Conservation (phyloP, 2,797 vertebrate genomes). For the Sebastes itinus region DNA sequence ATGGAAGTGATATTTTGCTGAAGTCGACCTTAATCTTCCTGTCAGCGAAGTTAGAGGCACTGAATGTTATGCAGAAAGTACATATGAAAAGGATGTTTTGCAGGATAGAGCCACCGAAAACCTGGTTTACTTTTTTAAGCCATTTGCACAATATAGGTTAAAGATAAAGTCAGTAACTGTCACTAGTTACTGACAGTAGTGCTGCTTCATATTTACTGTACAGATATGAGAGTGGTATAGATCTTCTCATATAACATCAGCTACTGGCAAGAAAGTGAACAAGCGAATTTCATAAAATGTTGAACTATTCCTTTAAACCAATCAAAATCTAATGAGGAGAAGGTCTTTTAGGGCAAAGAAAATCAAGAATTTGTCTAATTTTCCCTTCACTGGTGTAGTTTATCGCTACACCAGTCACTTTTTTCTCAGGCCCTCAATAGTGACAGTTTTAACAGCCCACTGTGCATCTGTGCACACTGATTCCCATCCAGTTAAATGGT, state of each 20-base stretch:
- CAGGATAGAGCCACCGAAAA: background rate
- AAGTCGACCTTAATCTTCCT: background rate
- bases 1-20: background rate
- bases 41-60: background rate
- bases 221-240: background rate
- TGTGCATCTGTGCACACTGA: background rate
- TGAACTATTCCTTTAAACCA: background rate
- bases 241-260: background rate
- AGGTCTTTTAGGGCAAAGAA: background rate
- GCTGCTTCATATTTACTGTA: background rate
- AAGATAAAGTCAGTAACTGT: too few relatives aligned
- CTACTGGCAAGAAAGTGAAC: background rate
- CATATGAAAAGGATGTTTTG: background rate
- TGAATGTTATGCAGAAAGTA: background rate
- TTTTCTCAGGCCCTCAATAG: background rate
- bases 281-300: background rate
- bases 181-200: too few relatives aligned
- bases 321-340: background rate
- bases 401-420: background rate
- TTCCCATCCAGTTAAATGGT: background rate
- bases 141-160: background rate
- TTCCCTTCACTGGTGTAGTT: background rate
- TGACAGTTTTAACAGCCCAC: background rate
- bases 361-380: background rate
- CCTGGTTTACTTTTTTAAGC: background rate